phyloP scores from a whole-genome alignment of 1,140 invertebrate genomes.

The Conus betulinus region DNA sequence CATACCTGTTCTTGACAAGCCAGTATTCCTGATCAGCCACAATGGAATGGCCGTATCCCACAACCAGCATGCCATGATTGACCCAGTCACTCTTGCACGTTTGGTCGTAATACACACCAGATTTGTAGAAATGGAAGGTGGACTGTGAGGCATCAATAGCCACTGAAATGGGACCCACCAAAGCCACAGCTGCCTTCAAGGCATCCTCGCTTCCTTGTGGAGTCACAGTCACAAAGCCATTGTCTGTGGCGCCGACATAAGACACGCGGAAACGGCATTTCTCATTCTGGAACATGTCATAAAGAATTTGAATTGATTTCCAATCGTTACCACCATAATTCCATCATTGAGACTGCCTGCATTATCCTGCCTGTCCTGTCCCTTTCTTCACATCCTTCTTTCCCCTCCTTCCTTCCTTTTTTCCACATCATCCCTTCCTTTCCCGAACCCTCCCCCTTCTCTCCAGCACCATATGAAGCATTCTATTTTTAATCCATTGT shows the following conservation, averaged over 20 bases:
- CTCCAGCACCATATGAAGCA: too few species aligned
- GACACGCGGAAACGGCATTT: constrained; percentile 76
- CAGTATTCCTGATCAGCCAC: constrained; percentile 83
- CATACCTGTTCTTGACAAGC: constrained; percentile 88
- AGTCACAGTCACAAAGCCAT: constrained; percentile 87
- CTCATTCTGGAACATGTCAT: constrained; percentile 37
- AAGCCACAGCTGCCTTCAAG: constrained; percentile 86
- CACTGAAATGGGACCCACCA: constrained; percentile 85
- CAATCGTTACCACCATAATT: too few species aligned
- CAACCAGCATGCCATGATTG: constrained; percentile 91
- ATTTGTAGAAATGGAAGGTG: constrained; percentile 51
- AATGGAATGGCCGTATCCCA: constrained; percentile 86
- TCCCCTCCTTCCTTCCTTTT: too few species aligned
- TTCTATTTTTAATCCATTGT: too few species aligned
- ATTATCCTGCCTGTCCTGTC: too few species aligned
- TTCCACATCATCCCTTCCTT: too few species aligned
- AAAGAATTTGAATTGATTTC: too few species aligned
- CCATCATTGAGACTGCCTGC: too few species aligned
- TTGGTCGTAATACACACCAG: constrained; percentile 8
- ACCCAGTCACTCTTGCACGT: constrained; percentile 79
- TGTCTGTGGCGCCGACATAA: constrained; percentile 66
- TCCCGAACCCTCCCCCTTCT: too few species aligned
- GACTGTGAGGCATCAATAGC: constrained; percentile 88
- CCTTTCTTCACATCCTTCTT: too few species aligned
- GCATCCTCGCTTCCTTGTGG: constrained; percentile 79